Base-by-base conservation (phyloP, 2,888 invertebrate species). In the Sinhomidia bicolor region DNA sequence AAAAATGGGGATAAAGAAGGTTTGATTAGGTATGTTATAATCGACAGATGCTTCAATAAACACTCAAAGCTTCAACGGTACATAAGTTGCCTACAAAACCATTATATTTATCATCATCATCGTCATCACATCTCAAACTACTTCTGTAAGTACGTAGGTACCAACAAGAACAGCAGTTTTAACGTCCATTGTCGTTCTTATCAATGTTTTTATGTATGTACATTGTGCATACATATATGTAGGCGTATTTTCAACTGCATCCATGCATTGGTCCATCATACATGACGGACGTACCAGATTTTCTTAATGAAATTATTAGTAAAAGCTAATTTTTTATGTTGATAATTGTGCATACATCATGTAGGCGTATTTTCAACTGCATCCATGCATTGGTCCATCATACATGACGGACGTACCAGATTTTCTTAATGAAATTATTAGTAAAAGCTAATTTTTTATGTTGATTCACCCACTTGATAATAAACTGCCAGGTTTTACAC, bases 41-140 rank as follows among this genome's bases (percentile, higher is more conserved):
- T 62, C 60, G 36, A 62, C 60, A 80, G 80, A 62, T 80, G 80
- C 80, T 80, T 80, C 80, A 80, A 80, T 80, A 80, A 80, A n/a
- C 80, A 80, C 62, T 41, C 14, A 62, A 80, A 44, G 54, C 41
- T 62, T 76, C 51, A 76, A 80, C 80, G 80, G 80, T 80, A 80
- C 80, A 51, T 76, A n/a, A 80, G 80, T 80, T 60, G 44, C 44
- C 80, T 80, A 62, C 80, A 51, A 51, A 76, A 51, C 51, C 17
- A 76, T 71, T 44, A 41, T 71, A 14, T 20, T 44, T n/a, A n/a
- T 7, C 36, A 7, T 7, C 36, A 36, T 36, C 3, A 7, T 7
- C 12, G 44, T 51, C 76, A 29, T 51, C 47, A 47, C 23, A 41
- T 23, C 44, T 36, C 17, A 60, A 60, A 60, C 36, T 68, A 62